Evolutionary conservation across 2,888 invertebrate species (phyloP).

Genomic region (Nomada flava): DNA sequence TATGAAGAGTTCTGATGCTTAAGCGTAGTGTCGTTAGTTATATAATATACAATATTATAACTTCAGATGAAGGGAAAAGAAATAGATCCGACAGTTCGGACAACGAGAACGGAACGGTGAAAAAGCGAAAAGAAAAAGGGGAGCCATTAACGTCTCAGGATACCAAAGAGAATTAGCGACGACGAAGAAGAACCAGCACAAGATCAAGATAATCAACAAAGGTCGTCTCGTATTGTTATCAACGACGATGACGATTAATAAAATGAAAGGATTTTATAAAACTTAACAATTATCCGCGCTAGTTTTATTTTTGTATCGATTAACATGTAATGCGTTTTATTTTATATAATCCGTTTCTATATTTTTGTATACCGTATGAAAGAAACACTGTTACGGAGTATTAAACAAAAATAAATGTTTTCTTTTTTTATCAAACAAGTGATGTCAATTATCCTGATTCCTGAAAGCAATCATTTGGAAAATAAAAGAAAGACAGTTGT

Average conservation of each 20-base stretch:
- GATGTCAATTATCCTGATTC: too few relatives aligned
- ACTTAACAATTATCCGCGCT: neutral
- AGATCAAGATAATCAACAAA: conserved; percentile 59
- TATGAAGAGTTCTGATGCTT: too few relatives aligned
- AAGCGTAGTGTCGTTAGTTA: too few relatives aligned
- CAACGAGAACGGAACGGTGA: conserved; percentile 69
- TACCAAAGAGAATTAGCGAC: conserved; percentile 58
- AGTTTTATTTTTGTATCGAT: neutral
- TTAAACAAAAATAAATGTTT: neutral
- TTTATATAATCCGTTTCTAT: neutral
- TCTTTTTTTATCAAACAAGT: too few relatives aligned
- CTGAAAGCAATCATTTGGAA: neutral
- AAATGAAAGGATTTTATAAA: neutral
- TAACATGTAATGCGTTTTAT: neutral
- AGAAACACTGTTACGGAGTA: neutral
- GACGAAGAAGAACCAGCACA: conserved; percentile 54
- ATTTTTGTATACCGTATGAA: neutral
- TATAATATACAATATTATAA: conserved; percentile 4
- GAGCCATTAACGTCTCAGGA: conserved; percentile 37
- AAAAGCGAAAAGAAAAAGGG: conserved; percentile 81
- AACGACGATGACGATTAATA: conserved; percentile 78
- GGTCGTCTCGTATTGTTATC: conserved; percentile 64
- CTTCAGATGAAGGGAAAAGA: conserved; percentile 74
- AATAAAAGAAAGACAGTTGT: too few relatives aligned
- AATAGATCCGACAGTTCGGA: conserved; percentile 74